Evolutionary conservation across 2,113 vertebrate genomes (phyloP), one percentile per base, ranked within the genome.

Genomic region (Toxotes chatareus): DNA sequence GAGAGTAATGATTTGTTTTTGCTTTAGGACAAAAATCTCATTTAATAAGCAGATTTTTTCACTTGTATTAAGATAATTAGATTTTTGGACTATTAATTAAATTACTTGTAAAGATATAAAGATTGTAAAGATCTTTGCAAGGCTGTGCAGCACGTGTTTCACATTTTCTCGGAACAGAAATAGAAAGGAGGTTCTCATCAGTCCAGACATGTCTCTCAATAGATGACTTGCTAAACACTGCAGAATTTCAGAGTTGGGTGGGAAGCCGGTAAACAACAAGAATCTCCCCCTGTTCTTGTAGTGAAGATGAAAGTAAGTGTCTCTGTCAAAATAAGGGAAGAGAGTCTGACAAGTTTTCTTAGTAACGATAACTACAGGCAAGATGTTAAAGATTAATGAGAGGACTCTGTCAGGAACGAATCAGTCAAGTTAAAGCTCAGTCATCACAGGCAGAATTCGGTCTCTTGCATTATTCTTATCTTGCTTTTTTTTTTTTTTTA

Each of bases 321-420:
- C 73, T 82, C 79, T 84, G 82, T 89, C 84, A 88, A 82, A 87
- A 79, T 74, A 86, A 76, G 55, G 46, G 42, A 78, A 71, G 82
- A 51, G 40, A 82, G 44, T 23, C 61, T 88, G 88, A 68, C 13
- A 4, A 7, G 62, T 72, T 80, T 86, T 88, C 82, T 84, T 44
- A 56, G 86, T 75, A 83, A 90, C 78, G 57, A 90, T 87, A 90
- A 91, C 89, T 79, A 61, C 60, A 80, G 83, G 87, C 79, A 40
- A 87, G 57, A 79, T 86, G 81, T 91, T 31, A 94, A 92, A 89
- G 82, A 89, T 90, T 84, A 87, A 93, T 88, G 75, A 83, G 64
- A 65, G 36, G 65, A 64, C 42, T 10, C 80, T 83, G 88, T 88
- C 79, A 38, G 68, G 65, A 82, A 72, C 0, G 32, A 91, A 83